Evolutionary conservation across 2,888 invertebrate genomes (phyloP).

Genomic region (Dicyrtoma fusca): DNA sequence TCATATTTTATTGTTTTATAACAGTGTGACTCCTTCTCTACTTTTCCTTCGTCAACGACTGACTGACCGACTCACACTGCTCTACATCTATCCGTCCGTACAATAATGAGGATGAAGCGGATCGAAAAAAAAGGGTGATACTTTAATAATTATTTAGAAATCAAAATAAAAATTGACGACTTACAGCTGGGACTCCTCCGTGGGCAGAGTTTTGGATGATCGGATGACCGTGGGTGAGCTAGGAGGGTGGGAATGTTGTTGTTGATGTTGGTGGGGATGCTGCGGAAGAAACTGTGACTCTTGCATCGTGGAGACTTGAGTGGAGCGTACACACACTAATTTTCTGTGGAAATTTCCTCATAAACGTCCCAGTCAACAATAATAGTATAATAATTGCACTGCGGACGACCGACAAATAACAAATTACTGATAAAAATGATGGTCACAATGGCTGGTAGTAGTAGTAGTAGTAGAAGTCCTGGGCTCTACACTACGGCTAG

Average conservation of each 20-base stretch:
- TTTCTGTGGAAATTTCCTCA: neutral
- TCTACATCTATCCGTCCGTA: too few relatives aligned
- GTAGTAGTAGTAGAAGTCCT: too few relatives aligned
- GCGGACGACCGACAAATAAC: neutral
- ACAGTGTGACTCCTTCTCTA: too few relatives aligned
- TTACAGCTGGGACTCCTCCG: conserved; percentile 11
- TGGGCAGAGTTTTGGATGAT: neutral
- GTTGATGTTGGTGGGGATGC: neutral
- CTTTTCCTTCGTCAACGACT: too few relatives aligned
- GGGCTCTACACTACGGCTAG: too few relatives aligned
- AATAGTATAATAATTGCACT: neutral
- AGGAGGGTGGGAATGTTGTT: neutral
- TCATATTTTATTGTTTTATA: too few relatives aligned
- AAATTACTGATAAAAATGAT: neutral
- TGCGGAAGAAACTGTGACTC: neutral
- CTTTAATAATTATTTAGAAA: neutral
- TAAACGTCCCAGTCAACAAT: neutral
- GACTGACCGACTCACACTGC: too few relatives aligned
- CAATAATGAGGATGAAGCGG: too few relatives aligned
- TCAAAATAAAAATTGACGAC: neutral
- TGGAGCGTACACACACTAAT: too few relatives aligned
- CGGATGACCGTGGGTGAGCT: neutral
- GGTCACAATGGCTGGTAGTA: too few relatives aligned
- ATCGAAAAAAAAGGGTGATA: neutral
- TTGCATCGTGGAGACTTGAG: neutral